phyloP scores from a whole-genome alignment of 2,888 invertebrate species.

The Nephrotoma flavescens region DNA sequence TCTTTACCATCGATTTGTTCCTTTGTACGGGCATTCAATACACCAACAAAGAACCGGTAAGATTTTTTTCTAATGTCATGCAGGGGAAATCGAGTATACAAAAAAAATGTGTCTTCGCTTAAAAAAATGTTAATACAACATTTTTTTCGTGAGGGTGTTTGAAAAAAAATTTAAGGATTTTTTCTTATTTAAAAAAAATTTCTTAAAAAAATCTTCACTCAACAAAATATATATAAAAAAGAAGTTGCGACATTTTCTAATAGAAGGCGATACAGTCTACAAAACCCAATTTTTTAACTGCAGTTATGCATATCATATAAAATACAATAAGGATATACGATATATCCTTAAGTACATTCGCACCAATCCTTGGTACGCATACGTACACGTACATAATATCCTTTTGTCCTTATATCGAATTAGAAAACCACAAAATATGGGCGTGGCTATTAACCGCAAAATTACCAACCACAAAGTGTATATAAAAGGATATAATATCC shows the following conservation, averaged over 20 bases:
- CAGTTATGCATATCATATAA: not conserved
- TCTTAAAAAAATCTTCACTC: not conserved
- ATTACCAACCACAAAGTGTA: not conserved
- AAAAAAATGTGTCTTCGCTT: constrained; percentile 3
- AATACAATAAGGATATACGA: not conserved
- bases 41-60: not conserved
- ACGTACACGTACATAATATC: not conserved
- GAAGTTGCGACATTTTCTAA: not conserved
- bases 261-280: not conserved
- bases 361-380: not conserved
- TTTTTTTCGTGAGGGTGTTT: not conserved
- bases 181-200: not conserved
- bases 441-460: not conserved
- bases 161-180: not conserved
- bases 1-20: not conserved
- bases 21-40: not conserved
- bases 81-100: not conserved
- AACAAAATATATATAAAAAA: not conserved
- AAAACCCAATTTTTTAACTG: not conserved
- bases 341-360: not conserved
- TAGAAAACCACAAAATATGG: constrained; percentile 1
- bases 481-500: not conserved
- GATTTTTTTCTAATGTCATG: not conserved
- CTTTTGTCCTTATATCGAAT: not conserved
- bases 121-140: not conserved